Conservation (phyloP, 1,140 invertebrate genomes). For the Phthorimaea operculella region DNA sequence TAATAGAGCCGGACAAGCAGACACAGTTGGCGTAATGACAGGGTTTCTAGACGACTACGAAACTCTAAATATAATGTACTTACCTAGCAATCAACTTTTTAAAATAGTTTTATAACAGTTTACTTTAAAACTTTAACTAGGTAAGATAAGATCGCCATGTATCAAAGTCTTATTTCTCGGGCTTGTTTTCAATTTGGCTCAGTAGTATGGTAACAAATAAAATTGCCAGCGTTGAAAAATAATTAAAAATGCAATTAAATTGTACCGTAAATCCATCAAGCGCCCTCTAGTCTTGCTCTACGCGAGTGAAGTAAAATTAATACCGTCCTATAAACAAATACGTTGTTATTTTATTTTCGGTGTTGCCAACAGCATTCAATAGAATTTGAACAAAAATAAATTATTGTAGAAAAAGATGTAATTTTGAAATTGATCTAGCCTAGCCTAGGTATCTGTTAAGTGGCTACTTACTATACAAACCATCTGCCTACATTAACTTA, state of each 20-base stretch:
- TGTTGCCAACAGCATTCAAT: no score
- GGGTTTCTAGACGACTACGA: no score
- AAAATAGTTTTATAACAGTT: conserved; percentile 9
- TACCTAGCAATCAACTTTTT: no score
- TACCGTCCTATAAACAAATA: conserved; percentile 36
- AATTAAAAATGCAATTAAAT: conserved; percentile 65
- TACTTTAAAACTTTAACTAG: conserved; percentile 8
- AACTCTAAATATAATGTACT: no score
- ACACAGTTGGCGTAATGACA: no score
- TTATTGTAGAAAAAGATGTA: no score
- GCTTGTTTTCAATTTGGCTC: conserved; percentile 48
- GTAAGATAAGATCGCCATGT: conserved; percentile 23
- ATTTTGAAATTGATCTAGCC: no score
- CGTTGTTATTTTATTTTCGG: background rate
- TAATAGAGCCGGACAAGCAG: no score
- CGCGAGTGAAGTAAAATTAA: conserved; percentile 33
- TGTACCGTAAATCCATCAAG: conserved; percentile 54
- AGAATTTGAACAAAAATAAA: no score
- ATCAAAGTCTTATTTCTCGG: conserved; percentile 20
- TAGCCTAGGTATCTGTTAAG: no score
- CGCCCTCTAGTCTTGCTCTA: conserved; percentile 23
- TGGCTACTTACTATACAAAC: no score
- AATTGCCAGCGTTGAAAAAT: conserved; percentile 36
- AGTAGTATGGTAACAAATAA: conserved; percentile 22
- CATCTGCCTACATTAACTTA: no score